Percentiles rank a stretch among this genome's conserved stretches.
These are phyloP conservation scores for Nebria ingens DNA, from an alignment of 1,140 invertebrate species.

Conservation along the genomic window DNA sequence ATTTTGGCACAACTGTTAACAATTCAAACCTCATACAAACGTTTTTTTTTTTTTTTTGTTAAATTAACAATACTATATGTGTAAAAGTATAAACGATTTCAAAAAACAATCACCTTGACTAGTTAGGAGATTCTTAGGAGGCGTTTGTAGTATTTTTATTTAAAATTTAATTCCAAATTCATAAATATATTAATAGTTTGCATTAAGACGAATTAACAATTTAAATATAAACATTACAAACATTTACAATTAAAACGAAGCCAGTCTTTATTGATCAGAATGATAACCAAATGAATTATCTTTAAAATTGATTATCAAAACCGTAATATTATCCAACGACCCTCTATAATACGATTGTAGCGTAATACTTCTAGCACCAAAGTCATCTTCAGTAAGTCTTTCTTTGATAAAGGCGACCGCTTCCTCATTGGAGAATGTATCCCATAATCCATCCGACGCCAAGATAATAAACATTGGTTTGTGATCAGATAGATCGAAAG, in stretches of 20 bases:
- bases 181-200: too few relatives aligned
- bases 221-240: too few relatives aligned
- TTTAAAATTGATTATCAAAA: slow-evolving; percentile 80
- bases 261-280: not conserved
- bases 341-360: slow-evolving; percentile 85
- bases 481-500: slow-evolving; percentile 79
- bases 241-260: not conserved
- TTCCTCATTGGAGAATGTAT: slow-evolving; percentile 90
- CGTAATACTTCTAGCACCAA: slow-evolving; percentile 81
- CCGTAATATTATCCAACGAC: slow-evolving; percentile 92
- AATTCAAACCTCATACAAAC: too few relatives aligned
- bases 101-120: not conserved
- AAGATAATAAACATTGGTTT: slow-evolving; percentile 83
- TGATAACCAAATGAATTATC: slow-evolving; percentile 35
- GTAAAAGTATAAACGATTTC: slow-evolving; percentile 8
- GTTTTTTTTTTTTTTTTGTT: too few relatives aligned
- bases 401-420: slow-evolving; percentile 79
- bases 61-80: slow-evolving; percentile 3
- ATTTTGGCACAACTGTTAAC: too few relatives aligned
- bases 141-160: too few relatives aligned
- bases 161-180: too few relatives aligned
- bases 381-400: slow-evolving; percentile 70
- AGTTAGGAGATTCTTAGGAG: slow-evolving; percentile 4
- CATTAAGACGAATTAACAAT: too few relatives aligned
- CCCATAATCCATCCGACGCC: slow-evolving; percentile 93